These are phyloP conservation scores for Uloborus diversus DNA, from an alignment of 1,140 invertebrate species.

Conservation along the genomic window DNA sequence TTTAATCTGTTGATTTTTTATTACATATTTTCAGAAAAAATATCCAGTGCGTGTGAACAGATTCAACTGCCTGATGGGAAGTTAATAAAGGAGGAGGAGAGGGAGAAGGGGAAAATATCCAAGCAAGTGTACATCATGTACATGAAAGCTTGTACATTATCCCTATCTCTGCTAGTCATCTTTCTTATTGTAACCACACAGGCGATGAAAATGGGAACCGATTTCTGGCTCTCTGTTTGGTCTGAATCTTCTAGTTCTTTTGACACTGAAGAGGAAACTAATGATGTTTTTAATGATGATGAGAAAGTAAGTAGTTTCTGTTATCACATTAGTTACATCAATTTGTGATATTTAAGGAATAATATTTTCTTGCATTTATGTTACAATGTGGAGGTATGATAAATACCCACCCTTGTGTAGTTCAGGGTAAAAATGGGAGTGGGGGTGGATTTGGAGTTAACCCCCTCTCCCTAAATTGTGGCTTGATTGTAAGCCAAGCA, in stretches of 20 bases:
- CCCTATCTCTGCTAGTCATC: slow-evolving; percentile 69
- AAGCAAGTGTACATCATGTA: slow-evolving; percentile 73
- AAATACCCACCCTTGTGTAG: no score
- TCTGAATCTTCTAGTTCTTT: slow-evolving; percentile 45
- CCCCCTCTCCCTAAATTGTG: no score
- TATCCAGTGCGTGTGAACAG: slow-evolving; percentile 34
- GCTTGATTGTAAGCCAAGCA: no score
- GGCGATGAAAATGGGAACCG: slow-evolving; percentile 58
- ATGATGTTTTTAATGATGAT: slow-evolving; percentile 15
- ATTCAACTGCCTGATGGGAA: slow-evolving; percentile 58
- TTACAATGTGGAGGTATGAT: no score
- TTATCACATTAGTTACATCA: no score
- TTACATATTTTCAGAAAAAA: slow-evolving; percentile 34
- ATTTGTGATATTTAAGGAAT: no score
- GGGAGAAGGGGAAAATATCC: slow-evolving; percentile 73
- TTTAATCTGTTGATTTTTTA: no score
- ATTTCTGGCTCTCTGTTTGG: slow-evolving; percentile 61
- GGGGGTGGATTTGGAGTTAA: no score
- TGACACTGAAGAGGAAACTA: neutral
- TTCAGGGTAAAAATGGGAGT: no score
- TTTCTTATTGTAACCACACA: slow-evolving; percentile 65
- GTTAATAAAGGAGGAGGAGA: slow-evolving; percentile 69
- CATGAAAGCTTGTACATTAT: slow-evolving; percentile 71
- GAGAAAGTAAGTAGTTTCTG: no score
- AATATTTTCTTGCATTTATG: no score